phyloP scores from a whole-genome alignment of 2,113 vertebrate species.

The Podarcis cretensis region DNA sequence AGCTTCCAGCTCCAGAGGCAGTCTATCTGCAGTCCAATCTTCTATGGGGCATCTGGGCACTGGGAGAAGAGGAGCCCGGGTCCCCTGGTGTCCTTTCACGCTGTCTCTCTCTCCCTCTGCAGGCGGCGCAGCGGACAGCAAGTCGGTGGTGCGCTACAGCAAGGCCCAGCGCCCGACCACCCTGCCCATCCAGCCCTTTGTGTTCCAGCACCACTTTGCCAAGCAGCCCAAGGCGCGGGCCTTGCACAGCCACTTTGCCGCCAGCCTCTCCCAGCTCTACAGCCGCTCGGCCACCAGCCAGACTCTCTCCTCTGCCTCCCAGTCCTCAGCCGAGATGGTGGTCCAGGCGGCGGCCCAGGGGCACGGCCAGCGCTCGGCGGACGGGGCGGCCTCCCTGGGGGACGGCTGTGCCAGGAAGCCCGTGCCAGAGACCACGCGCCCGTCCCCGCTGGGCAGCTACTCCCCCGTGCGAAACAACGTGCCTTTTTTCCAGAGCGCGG shows the following conservation, averaged over 20 bases:
- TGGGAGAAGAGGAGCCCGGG: not conserved
- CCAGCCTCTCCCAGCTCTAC: slow-evolving; percentile 87
- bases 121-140: slow-evolving; percentile 84
- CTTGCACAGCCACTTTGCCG: slow-evolving; percentile 83
- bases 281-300: slow-evolving; percentile 64
- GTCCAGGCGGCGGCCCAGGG: not conserved
- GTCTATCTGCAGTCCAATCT: too few species aligned
- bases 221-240: slow-evolving; percentile 86
- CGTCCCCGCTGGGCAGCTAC: slow-evolving; percentile 93
- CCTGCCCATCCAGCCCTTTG: slow-evolving; percentile 97
- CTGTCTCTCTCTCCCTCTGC: slow-evolving; percentile 49
- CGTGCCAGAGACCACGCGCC: slow-evolving; percentile 81
- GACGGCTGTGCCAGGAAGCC: slow-evolving; percentile 58
- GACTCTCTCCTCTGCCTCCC: not conserved
- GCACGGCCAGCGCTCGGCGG: slow-evolving; percentile 43
- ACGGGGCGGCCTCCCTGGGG: slow-evolving; percentile 41
- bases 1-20: too few species aligned
- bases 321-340: not conserved
- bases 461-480: slow-evolving; percentile 86
- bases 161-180: slow-evolving; percentile 96
- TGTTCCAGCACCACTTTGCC: slow-evolving; percentile 94
- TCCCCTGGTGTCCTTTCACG: not conserved
- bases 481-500: slow-evolving; percentile 79
- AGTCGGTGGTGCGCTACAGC: slow-evolving; percentile 88
- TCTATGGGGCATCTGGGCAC: too few species aligned